Conservation (phyloP, 2,797 vertebrate species). For the Chelonia mydas region DNA sequence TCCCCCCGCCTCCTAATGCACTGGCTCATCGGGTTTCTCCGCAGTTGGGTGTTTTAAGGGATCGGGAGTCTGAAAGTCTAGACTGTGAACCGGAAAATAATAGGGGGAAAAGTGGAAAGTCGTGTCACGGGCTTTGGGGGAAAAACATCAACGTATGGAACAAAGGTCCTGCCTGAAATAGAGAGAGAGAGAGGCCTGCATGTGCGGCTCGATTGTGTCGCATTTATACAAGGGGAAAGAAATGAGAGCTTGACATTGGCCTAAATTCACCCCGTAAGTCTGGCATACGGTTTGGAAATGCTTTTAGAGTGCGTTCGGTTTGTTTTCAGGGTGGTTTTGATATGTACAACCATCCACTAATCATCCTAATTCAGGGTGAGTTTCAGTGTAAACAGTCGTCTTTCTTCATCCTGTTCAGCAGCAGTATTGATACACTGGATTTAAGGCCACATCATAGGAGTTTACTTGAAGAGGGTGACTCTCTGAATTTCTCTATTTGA, state of each 20-base stretch:
- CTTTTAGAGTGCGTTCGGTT: slow-evolving; percentile 23
- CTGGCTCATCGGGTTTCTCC: slow-evolving; percentile 25
- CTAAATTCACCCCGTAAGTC: slow-evolving; percentile 51
- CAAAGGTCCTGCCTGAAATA: slow-evolving; percentile 83
- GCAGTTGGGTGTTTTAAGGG: slow-evolving; percentile 8
- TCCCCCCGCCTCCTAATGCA: slow-evolving; percentile 7
- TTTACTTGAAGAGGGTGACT: slow-evolving; percentile 10
- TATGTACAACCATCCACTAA: slow-evolving; percentile 14
- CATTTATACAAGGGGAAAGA: slow-evolving; percentile 69
- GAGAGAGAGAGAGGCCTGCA: slow-evolving; percentile 78
- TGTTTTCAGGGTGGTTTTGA: slow-evolving; percentile 53
- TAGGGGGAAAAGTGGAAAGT: slow-evolving; percentile 74
- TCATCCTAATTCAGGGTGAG: background rate
- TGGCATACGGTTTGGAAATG: slow-evolving; percentile 21
- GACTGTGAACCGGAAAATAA: slow-evolving; percentile 66
- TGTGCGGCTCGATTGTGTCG: slow-evolving; percentile 78
- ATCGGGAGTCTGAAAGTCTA: slow-evolving; percentile 50
- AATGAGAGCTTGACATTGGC: slow-evolving; percentile 65
- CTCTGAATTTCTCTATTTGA: background rate
- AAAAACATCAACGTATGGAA: slow-evolving; percentile 76
- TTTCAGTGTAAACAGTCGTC: slow-evolving; percentile 29
- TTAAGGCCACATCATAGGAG: background rate
- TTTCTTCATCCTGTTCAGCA: background rate
- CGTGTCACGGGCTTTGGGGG: slow-evolving; percentile 69
- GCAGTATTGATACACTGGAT: slow-evolving; percentile 26